A percentile compares a stretch with the other conserved stretches of the same genome.
These are phyloP conservation scores for Luehdorfia chinensis DNA, from an alignment of 1,140 invertebrate genomes.

Conservation along the genomic window DNA sequence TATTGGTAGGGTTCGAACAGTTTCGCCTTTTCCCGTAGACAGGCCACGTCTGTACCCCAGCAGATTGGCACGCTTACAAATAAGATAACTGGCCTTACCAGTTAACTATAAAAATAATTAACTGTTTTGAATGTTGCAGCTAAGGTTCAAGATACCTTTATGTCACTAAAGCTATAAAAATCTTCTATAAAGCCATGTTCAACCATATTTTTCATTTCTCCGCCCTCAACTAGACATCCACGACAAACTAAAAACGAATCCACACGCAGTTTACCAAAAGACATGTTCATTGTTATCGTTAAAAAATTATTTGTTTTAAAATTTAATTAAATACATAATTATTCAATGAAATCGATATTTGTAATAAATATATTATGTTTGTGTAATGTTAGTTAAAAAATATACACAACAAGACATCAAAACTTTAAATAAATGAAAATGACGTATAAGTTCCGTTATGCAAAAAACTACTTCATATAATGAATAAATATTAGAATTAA, in stretches of 20 bases:
- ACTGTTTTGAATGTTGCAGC: no score
- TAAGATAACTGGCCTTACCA: no score
- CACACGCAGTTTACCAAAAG: slow-evolving; percentile 3
- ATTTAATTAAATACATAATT: no score
- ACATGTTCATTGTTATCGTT: neutral
- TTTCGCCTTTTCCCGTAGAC: no score
- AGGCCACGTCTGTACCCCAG: no score
- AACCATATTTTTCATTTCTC: slow-evolving; percentile 60
- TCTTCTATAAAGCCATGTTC: slow-evolving; percentile 51
- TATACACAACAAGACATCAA: neutral
- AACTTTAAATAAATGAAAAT: neutral
- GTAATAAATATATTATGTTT: no score
- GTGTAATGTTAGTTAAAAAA: no score
- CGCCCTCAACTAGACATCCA: slow-evolving; percentile 40
- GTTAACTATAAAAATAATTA: no score
- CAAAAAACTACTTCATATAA: no score
- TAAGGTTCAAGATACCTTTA: slow-evolving; percentile 34
- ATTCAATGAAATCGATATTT: no score
- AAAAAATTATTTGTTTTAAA: neutral
- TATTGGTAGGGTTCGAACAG: no score
- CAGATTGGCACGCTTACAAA: no score
- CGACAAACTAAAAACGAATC: slow-evolving; percentile 42
- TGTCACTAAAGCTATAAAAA: slow-evolving; percentile 45
- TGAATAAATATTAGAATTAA: neutral
- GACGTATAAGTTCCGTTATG: neutral